phyloP scores from a whole-genome alignment of 1,140 invertebrate species.

The Prorops nasuta region DNA sequence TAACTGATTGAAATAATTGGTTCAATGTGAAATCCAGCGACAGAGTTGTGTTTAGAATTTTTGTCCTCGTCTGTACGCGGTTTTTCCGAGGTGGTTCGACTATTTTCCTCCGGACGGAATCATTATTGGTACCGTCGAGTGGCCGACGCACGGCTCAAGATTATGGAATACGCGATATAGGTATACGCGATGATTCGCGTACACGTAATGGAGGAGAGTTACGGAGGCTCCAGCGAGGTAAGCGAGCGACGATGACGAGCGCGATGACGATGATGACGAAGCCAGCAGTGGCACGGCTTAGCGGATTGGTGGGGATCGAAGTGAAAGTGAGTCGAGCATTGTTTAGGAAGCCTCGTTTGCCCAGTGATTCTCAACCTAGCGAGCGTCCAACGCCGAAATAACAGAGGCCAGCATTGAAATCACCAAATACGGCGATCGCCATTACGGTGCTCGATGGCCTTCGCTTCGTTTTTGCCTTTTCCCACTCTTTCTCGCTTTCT shows the following conservation, averaged over 20 bases:
- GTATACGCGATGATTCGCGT: no score
- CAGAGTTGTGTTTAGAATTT: no score
- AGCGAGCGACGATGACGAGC: neutral
- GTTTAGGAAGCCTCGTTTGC: constrained; percentile 54
- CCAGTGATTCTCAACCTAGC: constrained; percentile 43
- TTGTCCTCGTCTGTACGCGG: no score
- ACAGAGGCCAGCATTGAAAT: constrained; percentile 1
- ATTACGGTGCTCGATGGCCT: neutral
- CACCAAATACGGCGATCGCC: neutral
- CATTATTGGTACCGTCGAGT: no score
- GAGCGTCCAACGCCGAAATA: neutral
- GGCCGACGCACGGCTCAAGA: no score
- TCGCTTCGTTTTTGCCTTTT: neutral
- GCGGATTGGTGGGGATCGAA: constrained; percentile 35
- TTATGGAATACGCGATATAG: no score
- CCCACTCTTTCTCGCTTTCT: neutral
- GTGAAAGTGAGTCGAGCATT: constrained; percentile 56
- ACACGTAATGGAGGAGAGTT: no score
- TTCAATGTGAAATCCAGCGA: no score
- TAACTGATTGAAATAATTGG: no score
- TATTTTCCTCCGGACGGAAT: no score
- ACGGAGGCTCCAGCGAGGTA: no score
- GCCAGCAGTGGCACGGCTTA: neutral
- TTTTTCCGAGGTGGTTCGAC: no score
- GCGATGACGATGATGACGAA: constrained; percentile 14